Percentiles rank a stretch among this genome's conserved stretches.
Conservation (phyloP, 2,888 invertebrate species). For the Tromatobia lineatoria region DNA sequence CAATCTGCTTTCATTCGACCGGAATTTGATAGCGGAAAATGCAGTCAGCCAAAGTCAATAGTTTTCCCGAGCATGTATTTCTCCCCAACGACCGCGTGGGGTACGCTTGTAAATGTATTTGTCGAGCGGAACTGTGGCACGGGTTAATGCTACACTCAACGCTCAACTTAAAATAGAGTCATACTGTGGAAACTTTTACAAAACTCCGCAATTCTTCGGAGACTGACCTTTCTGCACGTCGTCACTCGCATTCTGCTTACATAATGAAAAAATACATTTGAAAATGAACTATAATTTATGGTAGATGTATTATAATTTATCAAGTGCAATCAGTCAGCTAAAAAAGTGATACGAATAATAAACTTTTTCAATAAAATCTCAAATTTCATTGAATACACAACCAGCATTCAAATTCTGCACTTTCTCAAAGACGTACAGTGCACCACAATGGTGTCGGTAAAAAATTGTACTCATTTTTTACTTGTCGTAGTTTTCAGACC, state of each 20-base stretch:
- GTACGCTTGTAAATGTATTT: slow-evolving; percentile 21
- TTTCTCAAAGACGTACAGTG: no score
- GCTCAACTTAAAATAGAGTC: background rate
- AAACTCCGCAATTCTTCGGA: background rate
- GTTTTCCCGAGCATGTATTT: slow-evolving; percentile 63
- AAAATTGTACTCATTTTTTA: no score
- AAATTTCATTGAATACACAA: no score
- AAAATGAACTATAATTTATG: no score
- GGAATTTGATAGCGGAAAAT: slow-evolving; percentile 76
- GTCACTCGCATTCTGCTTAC: background rate
- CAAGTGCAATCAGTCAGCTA: no score
- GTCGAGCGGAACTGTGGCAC: background rate
- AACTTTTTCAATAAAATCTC: no score
- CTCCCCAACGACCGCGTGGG: background rate
- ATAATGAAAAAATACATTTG: background rate
- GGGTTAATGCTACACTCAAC: background rate
- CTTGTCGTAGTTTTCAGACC: no score
- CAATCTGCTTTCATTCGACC: slow-evolving; percentile 67
- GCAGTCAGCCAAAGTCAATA: slow-evolving; percentile 77
- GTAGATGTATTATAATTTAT: no score
- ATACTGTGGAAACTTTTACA: background rate
- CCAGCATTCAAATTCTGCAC: no score
- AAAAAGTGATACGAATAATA: no score
- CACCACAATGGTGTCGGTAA: no score
- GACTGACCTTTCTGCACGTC: background rate